Percentiles rank a stretch among this genome's conserved stretches.
phyloP scores from a whole-genome alignment of 2,797 vertebrate genomes.

The Pseudochirops corinnae region DNA sequence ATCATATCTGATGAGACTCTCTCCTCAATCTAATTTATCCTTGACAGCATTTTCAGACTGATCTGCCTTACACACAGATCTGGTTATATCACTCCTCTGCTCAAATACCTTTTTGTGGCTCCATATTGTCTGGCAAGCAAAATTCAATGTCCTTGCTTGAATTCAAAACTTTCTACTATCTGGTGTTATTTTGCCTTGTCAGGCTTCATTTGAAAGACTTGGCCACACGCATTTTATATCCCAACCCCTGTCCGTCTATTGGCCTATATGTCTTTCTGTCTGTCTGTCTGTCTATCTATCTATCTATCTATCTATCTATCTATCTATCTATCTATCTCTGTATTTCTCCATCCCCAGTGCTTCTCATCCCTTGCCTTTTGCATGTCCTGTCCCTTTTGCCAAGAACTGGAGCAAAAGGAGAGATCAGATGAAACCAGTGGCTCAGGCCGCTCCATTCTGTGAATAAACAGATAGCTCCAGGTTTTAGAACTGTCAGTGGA shows the following conservation, averaged over 20 bases:
- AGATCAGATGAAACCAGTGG: background rate
- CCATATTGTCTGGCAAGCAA: background rate
- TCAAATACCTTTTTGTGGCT: too few species aligned
- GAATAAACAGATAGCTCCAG: background rate
- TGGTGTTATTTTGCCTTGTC: background rate
- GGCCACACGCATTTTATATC: too few species aligned
- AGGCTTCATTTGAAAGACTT: background rate
- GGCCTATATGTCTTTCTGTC: too few species aligned
- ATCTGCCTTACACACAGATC: background rate
- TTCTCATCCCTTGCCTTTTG: background rate
- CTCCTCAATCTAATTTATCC: too few species aligned
- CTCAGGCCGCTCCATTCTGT: slow-evolving; percentile 10
- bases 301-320: too few species aligned
- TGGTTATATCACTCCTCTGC: background rate
- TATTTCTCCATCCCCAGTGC: background rate
- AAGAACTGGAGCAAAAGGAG: background rate
- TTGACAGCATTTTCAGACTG: background rate
- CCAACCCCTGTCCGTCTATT: background rate
- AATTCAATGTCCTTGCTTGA: background rate
- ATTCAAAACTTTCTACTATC: background rate
- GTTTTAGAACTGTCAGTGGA: background rate
- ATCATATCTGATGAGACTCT: too few species aligned
- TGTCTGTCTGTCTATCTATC: too few species aligned
- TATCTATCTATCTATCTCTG: too few species aligned
- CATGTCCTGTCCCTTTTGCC: background rate